Base-by-base conservation (phyloP, 2,888 invertebrate genomes). In the Dryobota labecula region DNA sequence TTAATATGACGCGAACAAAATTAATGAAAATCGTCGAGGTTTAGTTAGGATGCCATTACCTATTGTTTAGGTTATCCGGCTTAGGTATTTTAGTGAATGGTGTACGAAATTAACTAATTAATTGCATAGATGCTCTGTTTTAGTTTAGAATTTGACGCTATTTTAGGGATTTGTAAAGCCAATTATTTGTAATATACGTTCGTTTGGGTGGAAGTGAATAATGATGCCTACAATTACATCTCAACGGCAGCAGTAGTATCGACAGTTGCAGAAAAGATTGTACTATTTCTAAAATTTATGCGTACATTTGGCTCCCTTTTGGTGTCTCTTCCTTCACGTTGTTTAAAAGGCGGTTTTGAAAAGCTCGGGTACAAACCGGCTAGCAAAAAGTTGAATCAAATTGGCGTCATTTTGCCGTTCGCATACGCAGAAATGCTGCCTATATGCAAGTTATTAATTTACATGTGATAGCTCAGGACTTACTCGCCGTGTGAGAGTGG, bases 401-500 rank as follows among this genome's bases (percentile, higher is more conserved):
- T 36, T 24, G 54, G 6, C 38, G 24, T 24, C 5, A 13, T 6
- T 18, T 57, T 43, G 41, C 4, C 11, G 18, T 65, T 9, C 3
- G 8, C 1, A 43, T 13, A 43, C 8, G 7, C n/a, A 27, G 13
- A n/a, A 27, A n/a, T 27, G 33, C n/a, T 45, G n/a, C 11, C 0
- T 41, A 5, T 24, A 24, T 30, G 24, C 2, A 41, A 41, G 24
- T 9, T 6, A 38, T 24, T 20, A 66, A 15, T 66, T 63, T 8
- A 33, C 13, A 43, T 36, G 3, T 33, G 15, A 38, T 20, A 24
- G 11, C 13, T n/a, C 6, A 58, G 30, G 43, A 92, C 95, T 91
- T 87, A 96, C 96, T 95, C 96, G 86, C 95, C 95, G 78, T 95
- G 95, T 67, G 95, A 94, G 0, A 95, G 88, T 2, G 87, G 88